Conservation (phyloP, 1,140 invertebrate genomes). For the Pseudomyrmex flavicornis region DNA sequence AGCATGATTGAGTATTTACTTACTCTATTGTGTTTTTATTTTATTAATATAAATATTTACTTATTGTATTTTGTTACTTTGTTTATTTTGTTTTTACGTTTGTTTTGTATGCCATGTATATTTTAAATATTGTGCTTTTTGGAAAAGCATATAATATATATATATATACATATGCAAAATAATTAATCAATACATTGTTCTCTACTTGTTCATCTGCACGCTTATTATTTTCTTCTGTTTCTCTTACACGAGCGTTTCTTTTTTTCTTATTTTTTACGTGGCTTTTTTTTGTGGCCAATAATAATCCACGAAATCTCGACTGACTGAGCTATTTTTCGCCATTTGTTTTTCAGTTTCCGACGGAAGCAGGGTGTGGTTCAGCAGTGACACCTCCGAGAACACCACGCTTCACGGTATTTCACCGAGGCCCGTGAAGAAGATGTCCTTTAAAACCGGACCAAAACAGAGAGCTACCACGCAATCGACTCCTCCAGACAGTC, state of each 20-base stretch:
- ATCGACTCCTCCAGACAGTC: conserved; percentile 83
- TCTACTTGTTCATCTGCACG: conserved; percentile 23
- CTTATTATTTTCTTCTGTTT: conserved; percentile 29
- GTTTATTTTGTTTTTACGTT: conserved; percentile 24
- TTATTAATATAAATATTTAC: too few relatives aligned
- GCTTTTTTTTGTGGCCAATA: neutral
- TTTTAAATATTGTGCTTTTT: conserved; percentile 36
- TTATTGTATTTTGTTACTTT: too few relatives aligned
- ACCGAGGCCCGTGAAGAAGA: conserved; percentile 85
- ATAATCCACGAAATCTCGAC: neutral
- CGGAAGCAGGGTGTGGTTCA: conserved; percentile 84
- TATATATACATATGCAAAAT: neutral
- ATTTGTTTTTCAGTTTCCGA: conserved; percentile 80
- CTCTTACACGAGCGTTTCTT: conserved; percentile 27
- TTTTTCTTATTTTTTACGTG: conserved; percentile 26
- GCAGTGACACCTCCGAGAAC: conserved; percentile 81
- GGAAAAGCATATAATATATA: neutral
- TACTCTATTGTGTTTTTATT: too few relatives aligned
- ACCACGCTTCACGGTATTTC: conserved; percentile 84
- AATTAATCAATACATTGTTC: neutral
- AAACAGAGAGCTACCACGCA: conserved; percentile 80
- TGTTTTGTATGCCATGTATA: conserved; percentile 14
- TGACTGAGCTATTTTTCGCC: neutral
- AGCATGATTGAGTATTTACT: conserved; percentile 52
- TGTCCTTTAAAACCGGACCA: conserved; percentile 84